A percentile compares a stretch with the other conserved stretches of the same genome.
phyloP scores from a whole-genome alignment of 2,797 vertebrate genomes.

The Artibeus lituratus region DNA sequence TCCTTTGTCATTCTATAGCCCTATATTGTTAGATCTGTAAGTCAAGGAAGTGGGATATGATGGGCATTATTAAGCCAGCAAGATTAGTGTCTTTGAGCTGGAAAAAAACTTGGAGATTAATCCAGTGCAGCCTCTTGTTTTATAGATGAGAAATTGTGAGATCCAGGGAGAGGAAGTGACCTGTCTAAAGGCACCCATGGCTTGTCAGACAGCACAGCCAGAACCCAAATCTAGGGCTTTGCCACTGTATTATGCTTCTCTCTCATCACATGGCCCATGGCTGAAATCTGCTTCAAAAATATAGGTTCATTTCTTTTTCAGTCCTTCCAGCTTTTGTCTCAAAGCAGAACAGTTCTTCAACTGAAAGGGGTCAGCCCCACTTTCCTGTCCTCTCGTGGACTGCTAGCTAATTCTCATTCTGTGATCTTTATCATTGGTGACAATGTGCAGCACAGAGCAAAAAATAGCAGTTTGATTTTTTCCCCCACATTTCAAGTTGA shows the following conservation, averaged over 20 bases:
- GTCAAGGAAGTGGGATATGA: not conserved
- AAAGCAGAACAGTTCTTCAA: not conserved
- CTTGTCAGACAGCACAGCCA: not conserved
- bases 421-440: conserved; percentile 49
- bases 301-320: not conserved
- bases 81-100: not conserved
- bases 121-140: not conserved
- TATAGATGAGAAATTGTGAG: not conserved
- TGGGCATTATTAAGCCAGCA: not conserved
- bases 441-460: conserved; percentile 45
- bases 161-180: not conserved
- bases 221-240: not conserved
- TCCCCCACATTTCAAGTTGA: conserved; percentile 56
- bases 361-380: not conserved
- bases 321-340: not conserved
- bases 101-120: not conserved
- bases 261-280: not conserved
- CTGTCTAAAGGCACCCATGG: not conserved
- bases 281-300: not conserved
- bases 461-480: conserved; percentile 69
- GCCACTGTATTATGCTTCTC: not conserved
- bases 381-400: not conserved
- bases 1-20: not conserved
- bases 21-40: not conserved
- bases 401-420: not conserved